Evolutionary conservation across 2,888 invertebrate genomes (phyloP).

Genomic region (Lochmaea crataegi): DNA sequence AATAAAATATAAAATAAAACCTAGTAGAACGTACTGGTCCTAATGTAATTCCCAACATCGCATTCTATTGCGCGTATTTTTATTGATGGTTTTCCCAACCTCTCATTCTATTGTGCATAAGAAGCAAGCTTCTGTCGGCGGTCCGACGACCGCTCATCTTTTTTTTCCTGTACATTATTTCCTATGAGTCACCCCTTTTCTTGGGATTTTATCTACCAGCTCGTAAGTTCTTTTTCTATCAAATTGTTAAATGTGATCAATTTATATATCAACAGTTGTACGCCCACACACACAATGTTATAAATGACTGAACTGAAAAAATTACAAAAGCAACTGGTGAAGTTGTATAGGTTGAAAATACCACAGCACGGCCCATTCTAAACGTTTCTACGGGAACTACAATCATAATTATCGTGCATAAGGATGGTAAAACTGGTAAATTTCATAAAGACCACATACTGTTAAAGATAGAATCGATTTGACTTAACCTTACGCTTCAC

Average conservation of each 20-base stretch:
- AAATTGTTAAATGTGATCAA: neutral
- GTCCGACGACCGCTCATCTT: no score
- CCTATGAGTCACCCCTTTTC: neutral
- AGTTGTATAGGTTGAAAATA: neutral
- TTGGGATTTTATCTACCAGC: constrained; percentile 5
- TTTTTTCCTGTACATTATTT: no score
- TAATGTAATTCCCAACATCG: no score
- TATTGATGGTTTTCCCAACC: no score
- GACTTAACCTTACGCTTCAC: constrained; percentile 33
- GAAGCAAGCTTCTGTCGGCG: no score
- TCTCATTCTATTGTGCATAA: no score
- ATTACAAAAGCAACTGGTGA: constrained; percentile 22
- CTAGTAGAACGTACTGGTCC: no score
- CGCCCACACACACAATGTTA: constrained; percentile 27
- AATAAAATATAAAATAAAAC: no score
- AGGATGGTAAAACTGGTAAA: neutral
- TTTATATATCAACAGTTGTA: constrained; percentile 20
- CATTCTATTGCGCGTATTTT: no score
- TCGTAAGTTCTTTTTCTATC: constrained; percentile 20
- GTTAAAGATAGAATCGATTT: constrained; percentile 40
- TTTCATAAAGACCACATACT: constrained; percentile 36
- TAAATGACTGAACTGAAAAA: constrained; percentile 25
- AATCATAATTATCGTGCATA: neutral
- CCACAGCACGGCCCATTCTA: neutral
- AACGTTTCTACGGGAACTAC: neutral